Conservation (phyloP, 2,113 vertebrate genomes). For the Neotoma lepida region DNA sequence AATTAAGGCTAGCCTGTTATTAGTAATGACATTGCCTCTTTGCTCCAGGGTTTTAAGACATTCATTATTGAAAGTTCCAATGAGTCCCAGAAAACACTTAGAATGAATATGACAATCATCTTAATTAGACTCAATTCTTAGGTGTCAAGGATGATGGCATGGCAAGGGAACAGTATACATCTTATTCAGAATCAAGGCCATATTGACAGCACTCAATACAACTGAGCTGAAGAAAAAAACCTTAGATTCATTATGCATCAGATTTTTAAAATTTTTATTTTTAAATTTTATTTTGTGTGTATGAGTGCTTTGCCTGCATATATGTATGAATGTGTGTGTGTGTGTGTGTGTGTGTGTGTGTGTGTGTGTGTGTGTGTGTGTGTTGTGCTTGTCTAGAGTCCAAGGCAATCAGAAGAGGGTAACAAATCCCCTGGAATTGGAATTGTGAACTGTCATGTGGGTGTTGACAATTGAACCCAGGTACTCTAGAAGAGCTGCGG, state of each 20-base stretch:
- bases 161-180: neutral
- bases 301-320: neutral
- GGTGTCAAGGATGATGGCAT: neutral
- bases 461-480: neutral
- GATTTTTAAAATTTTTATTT: neutral
- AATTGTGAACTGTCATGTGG: neutral
- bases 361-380: neutral
- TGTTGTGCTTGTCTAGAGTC: neutral
- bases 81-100: neutral
- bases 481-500: neutral
- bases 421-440: neutral
- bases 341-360: neutral
- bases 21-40: neutral
- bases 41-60: slow-evolving; percentile 53
- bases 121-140: neutral
- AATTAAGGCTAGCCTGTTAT: neutral
- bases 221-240: neutral
- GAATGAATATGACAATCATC: neutral
- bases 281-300: neutral
- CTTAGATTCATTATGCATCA: neutral
- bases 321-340: neutral
- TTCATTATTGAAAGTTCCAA: slow-evolving; percentile 26
- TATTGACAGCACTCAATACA: neutral
- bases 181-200: neutral
- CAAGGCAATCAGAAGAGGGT: neutral